These are phyloP conservation scores for Bryconaethiops microstoma DNA, from an alignment of 2,797 vertebrate species.

Conservation along the genomic window DNA sequence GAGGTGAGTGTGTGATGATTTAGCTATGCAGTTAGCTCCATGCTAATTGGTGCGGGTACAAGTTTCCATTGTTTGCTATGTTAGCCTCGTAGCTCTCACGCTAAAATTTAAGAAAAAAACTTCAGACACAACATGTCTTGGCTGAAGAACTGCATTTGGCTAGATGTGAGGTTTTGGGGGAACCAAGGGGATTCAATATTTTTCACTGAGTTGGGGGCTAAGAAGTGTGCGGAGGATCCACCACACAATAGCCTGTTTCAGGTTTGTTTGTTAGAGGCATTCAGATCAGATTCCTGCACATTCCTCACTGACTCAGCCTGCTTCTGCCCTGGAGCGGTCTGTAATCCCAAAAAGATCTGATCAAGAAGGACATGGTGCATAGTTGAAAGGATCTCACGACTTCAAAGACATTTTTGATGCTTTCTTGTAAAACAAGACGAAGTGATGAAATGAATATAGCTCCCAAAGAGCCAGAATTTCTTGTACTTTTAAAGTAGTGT, in stretches of 20 bases:
- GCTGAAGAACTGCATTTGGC: not conserved
- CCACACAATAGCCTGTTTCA: conserved; percentile 53
- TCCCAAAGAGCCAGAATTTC: too few relatives aligned
- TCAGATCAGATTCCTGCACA: conserved; percentile 57
- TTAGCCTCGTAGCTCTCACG: too few relatives aligned
- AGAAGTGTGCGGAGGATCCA: conserved; percentile 8
- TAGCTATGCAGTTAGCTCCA: too few relatives aligned
- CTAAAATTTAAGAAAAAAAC: too few relatives aligned
- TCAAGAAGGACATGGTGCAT: conserved; percentile 40
- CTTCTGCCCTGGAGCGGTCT: conserved; percentile 37
- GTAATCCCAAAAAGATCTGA: conserved; percentile 40
- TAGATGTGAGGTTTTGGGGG: too few relatives aligned
- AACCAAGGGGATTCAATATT: too few relatives aligned
- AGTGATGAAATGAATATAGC: conserved; percentile 24
- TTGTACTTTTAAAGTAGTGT: too few relatives aligned
- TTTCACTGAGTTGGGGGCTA: not conserved
- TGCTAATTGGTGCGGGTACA: too few relatives aligned
- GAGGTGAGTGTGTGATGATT: too few relatives aligned
- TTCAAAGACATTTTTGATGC: conserved; percentile 49
- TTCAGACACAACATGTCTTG: not conserved
- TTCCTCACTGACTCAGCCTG: conserved; percentile 51
- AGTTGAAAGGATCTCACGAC: conserved; percentile 28
- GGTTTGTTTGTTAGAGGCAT: conserved; percentile 38
- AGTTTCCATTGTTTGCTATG: too few relatives aligned
- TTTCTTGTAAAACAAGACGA: conserved; percentile 43